Evolutionary conservation across 2,797 vertebrate genomes (phyloP).

Genomic region (Myotis daubentonii): DNA sequence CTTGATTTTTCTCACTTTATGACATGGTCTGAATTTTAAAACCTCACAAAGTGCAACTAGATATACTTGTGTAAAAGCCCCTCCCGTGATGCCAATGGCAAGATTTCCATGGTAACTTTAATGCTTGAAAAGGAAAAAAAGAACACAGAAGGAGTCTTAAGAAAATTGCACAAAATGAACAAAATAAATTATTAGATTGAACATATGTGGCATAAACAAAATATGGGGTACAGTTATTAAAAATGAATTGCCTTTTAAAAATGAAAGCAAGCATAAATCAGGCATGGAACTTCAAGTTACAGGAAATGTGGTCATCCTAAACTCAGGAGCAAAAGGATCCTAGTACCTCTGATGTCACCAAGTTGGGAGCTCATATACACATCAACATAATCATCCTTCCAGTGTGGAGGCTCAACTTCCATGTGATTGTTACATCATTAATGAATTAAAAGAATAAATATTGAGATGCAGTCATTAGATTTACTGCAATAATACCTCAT

Average conservation of each 20-base stretch:
- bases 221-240: constrained; percentile 79
- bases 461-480: background rate
- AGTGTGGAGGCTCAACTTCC: background rate
- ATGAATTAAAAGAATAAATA: constrained; percentile 32
- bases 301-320: constrained; percentile 87
- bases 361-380: background rate
- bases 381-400: background rate
- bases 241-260: constrained; percentile 75
- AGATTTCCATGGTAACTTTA: constrained; percentile 78
- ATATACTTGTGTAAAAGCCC: constrained; percentile 38
- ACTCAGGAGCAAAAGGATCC: constrained; percentile 80
- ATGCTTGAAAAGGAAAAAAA: constrained; percentile 56
- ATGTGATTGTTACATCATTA: background rate
- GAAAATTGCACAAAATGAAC: constrained; percentile 77
- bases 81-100: constrained; percentile 42
- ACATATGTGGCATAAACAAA: constrained; percentile 81
- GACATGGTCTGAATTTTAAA: constrained; percentile 69
- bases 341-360: background rate
- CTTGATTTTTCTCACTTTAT: constrained; percentile 63
- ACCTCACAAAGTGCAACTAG: constrained; percentile 38
- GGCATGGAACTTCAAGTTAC: constrained; percentile 80
- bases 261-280: constrained; percentile 71
- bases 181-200: constrained; percentile 81
- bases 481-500: background rate
- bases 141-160: constrained; percentile 70